Base-by-base conservation (phyloP, 2,797 vertebrate genomes). In the Hyperoplus immaculatus region DNA sequence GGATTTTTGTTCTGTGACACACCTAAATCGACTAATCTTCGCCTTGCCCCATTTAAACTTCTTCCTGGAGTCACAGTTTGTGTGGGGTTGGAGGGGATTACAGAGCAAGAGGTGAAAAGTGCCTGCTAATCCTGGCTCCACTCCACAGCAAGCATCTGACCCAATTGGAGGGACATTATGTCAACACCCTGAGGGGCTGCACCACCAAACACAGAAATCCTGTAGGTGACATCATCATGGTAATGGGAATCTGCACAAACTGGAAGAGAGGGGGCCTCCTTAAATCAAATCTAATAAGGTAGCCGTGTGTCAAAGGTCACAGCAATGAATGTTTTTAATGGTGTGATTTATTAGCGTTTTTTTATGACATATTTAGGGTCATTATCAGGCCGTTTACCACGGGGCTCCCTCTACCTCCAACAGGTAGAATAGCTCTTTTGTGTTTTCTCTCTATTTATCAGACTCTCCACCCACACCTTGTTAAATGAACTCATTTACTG, bases 121-220 rank as follows among this genome's bases (percentile, higher is more conserved):
- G 74, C 66, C 63, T 63, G 83, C 69, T 90, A 86, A 85, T 91
- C 81, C 88, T 93, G 91, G 90, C 88, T 49, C 0, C 11, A 78
- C 62, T 83, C 86, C 88, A 91, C 41, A 6, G 72, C 71, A 89
- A 92, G 91, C 82, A 85, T 75, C 39, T 75, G 74, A 62, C 71
- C 59, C 73, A 77, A 80, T 67, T 61, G 79, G 74, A 29, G 89
- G 73, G 63, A 77, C 87, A 75, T 86, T 87, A 75, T 86, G 77
- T 89, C 85, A 91, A 91, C 90, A 88, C 64, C 56, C 75, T 6
- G 64, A 76, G 45, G 69, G 29, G 72, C 75, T 61, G 50, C 55
- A 41, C 41, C 54, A 58, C 75, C 80, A 85, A 90, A 79, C 80
- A 62, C 5, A 62, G 56, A 78, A 79, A 29, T 88, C 63, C 55